Percentiles rank a stretch among this genome's conserved stretches.
phyloP scores from a whole-genome alignment of 1,140 invertebrate species.

The Orchesella cincta region DNA sequence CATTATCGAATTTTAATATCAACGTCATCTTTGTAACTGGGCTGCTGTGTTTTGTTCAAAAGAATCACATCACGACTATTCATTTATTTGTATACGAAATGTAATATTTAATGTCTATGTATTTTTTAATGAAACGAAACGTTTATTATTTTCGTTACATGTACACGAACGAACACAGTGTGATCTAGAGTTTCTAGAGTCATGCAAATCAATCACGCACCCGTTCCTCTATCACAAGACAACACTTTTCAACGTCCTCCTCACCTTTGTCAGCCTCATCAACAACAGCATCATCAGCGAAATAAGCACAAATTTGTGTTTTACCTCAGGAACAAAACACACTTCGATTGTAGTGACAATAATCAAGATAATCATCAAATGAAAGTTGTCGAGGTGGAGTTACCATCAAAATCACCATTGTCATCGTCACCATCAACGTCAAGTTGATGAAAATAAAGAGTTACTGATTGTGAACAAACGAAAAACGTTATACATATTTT shows the following conservation, averaged over 20 bases:
- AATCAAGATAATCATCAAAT: neutral
- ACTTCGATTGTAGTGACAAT: conserved; percentile 13
- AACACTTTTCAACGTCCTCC: neutral
- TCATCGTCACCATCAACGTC: neutral
- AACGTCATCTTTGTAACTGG: too few relatives aligned
- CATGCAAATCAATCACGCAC: conserved; percentile 20
- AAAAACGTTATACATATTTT: neutral
- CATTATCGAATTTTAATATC: too few relatives aligned
- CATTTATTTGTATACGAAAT: neutral
- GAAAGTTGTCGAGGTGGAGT: conserved; percentile 13
- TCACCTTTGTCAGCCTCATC: neutral
- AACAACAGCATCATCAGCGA: neutral
- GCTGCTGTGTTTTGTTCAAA: too few relatives aligned
- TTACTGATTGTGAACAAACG: neutral
- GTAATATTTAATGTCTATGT: neutral
- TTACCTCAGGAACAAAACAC: neutral
- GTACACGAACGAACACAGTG: too few relatives aligned
- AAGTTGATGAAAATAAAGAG: neutral
- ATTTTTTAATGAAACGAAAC: too few relatives aligned
- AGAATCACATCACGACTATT: neutral
- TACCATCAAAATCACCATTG: neutral
- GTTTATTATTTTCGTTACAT: too few relatives aligned
- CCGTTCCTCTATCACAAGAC: neutral
- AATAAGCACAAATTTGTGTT: neutral
- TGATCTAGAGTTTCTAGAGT: too few relatives aligned